Percentiles rank a stretch among this genome's conserved stretches.
Evolutionary conservation across 2,113 vertebrate genomes (phyloP).

Genomic region (Zosterops pallidus): DNA sequence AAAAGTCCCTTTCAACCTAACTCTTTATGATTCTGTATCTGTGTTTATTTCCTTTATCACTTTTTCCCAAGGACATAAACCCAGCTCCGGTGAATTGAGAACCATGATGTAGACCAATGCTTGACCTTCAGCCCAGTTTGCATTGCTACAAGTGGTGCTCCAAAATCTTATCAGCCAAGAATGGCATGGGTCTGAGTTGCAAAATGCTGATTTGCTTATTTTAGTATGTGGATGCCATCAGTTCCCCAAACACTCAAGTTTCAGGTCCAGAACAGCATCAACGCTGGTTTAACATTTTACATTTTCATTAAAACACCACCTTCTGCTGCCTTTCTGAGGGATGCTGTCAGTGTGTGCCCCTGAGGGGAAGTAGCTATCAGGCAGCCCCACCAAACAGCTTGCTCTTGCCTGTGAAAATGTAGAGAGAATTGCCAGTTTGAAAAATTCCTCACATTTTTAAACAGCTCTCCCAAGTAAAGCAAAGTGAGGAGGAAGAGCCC

Average conservation of each 20-base stretch:
- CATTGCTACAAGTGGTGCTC: neutral
- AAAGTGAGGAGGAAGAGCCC: neutral
- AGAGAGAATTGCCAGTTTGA: neutral
- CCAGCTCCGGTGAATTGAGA: neutral
- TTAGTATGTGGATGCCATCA: neutral
- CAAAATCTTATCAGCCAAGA: neutral
- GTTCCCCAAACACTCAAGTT: neutral
- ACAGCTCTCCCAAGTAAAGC: neutral
- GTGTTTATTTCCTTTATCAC: neutral
- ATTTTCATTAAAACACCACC: neutral
- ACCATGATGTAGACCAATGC: fast-evolving
- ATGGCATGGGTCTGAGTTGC: neutral
- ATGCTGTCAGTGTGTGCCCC: too few relatives aligned
- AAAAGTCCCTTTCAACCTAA: neutral
- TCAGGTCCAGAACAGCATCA: neutral
- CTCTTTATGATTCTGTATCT: neutral
- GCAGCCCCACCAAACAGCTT: neutral
- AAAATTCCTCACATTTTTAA: neutral
- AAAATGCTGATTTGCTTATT: neutral
- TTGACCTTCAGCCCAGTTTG: neutral
- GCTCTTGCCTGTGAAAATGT: neutral
- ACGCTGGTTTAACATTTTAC: fast-evolving
- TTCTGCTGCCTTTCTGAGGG: neutral
- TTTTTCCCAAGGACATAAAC: neutral
- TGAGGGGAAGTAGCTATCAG: neutral